These are phyloP conservation scores for Callipepla squamata DNA, from an alignment of 2,113 vertebrate genomes.

Conservation along the genomic window DNA sequence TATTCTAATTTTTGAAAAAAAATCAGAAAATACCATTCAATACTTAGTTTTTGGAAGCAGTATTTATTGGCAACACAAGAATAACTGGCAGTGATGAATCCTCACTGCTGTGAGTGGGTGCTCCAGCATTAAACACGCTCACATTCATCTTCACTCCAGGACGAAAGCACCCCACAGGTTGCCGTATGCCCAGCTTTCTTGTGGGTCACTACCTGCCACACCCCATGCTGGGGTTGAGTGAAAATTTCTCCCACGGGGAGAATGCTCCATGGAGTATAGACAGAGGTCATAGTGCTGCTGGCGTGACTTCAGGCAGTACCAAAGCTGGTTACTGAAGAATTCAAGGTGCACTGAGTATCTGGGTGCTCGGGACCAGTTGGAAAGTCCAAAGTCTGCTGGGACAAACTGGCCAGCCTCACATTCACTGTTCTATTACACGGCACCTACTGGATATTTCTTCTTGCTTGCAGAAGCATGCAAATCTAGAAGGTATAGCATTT, in stretches of 20 bases:
- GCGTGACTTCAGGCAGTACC: not conserved
- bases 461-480: not conserved
- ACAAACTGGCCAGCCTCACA: fast-evolving
- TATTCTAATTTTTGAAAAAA: not conserved
- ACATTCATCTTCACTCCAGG: not conserved
- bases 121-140: not conserved
- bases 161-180: not conserved
- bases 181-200: fast-evolving
- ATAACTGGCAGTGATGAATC: not conserved
- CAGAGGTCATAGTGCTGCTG: not conserved
- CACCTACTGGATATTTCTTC: not conserved
- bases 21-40: not conserved
- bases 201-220: not conserved
- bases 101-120: not conserved
- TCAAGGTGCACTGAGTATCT: not conserved
- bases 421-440: not conserved
- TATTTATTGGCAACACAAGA: not conserved
- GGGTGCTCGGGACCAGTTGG: not conserved
- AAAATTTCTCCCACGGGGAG: not conserved
- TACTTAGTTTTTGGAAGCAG: not conserved
- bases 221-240: not conserved
- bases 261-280: not conserved
- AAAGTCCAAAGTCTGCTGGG: not conserved
- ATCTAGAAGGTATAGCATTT: not conserved
- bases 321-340: not conserved